phyloP scores from a whole-genome alignment of 2,797 vertebrate genomes.

The Enteromius argenteus region DNA sequence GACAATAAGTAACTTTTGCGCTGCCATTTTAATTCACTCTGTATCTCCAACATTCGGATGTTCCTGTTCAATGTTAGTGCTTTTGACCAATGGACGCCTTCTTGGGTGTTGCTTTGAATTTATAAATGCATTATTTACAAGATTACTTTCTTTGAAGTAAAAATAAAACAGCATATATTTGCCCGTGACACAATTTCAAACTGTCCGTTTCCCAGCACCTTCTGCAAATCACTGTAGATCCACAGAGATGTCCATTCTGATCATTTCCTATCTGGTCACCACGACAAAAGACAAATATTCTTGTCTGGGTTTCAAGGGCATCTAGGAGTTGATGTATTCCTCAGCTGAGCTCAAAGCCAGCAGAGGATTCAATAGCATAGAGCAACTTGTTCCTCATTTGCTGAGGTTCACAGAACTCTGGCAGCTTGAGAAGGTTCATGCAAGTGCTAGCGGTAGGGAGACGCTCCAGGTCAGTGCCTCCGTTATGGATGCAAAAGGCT shows the following conservation, averaged over 20 bases:
- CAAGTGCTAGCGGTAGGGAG: slow-evolving; percentile 98
- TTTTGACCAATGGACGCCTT: background rate
- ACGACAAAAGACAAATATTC: background rate
- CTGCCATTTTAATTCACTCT: slow-evolving; percentile 13
- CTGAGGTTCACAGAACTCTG: slow-evolving; percentile 92
- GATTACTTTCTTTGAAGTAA: slow-evolving; percentile 43
- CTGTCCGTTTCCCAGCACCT: slow-evolving; percentile 56
- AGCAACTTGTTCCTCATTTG: slow-evolving; percentile 96
- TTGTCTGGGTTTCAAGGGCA: slow-evolving; percentile 57
- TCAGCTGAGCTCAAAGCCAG: slow-evolving; percentile 98
- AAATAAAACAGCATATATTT: slow-evolving; percentile 5
- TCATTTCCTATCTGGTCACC: slow-evolving; percentile 1
- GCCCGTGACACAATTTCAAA: slow-evolving; percentile 58
- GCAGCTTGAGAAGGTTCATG: slow-evolving; percentile 99
- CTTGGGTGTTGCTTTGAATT: slow-evolving; percentile 17
- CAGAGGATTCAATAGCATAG: slow-evolving; percentile 96
- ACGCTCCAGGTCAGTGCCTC: slow-evolving; percentile 93
- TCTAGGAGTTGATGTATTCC: slow-evolving; percentile 54
- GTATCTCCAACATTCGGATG: background rate
- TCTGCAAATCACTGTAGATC: slow-evolving; percentile 45
- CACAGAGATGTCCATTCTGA: slow-evolving; percentile 32
- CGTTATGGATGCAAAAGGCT: slow-evolving; percentile 98
- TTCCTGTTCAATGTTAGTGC: slow-evolving; percentile 12
- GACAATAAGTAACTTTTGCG: slow-evolving; percentile 9
- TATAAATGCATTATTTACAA: slow-evolving; percentile 20